Evolutionary conservation across 2,888 invertebrate species (phyloP).

Genomic region (Acanthoscelides obtectus): DNA sequence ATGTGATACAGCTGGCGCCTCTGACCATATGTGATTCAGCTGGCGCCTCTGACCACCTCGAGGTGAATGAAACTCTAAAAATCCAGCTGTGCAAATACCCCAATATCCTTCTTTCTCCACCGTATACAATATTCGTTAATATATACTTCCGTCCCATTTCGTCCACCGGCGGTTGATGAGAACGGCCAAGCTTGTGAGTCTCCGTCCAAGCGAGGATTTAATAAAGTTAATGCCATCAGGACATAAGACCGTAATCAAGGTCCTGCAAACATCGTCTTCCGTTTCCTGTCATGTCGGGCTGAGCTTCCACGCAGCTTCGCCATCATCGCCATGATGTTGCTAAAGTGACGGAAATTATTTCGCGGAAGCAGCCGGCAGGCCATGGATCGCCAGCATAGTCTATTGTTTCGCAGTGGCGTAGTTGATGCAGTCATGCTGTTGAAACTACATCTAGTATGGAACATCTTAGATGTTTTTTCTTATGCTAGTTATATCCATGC

Average conservation of each 20-base stretch:
- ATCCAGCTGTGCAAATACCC: not conserved
- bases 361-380: slow-evolving; percentile 11
- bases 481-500: no score
- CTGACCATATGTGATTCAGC: no score
- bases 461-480: no score
- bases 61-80: not conserved
- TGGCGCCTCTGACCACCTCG: no score
- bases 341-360: slow-evolving; percentile 17
- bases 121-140: not conserved
- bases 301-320: not conserved
- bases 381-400: slow-evolving; percentile 8
- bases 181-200: not conserved
- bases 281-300: not conserved
- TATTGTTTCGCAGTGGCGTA: not conserved
- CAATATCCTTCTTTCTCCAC: not conserved
- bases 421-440: not conserved
- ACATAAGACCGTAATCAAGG: not conserved
- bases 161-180: not conserved
- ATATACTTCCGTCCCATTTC: not conserved
- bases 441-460: no score
- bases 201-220: not conserved
- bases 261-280: not conserved
- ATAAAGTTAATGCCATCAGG: not conserved
- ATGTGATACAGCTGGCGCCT: no score
- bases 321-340: slow-evolving; percentile 6